phyloP scores from a whole-genome alignment of 2,113 vertebrate species.

The Chaetodon auriga region DNA sequence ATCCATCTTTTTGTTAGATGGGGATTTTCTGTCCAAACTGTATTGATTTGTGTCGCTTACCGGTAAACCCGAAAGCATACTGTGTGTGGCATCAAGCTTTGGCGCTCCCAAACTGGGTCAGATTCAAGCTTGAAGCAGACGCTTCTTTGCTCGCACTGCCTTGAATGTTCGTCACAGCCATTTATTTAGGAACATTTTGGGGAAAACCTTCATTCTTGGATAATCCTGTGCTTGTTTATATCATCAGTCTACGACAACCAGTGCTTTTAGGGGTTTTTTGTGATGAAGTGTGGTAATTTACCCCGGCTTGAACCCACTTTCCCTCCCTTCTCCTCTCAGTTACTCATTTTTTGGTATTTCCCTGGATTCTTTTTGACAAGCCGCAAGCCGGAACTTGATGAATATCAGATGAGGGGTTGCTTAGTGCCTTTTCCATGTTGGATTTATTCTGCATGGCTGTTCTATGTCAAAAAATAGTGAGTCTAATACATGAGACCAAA shows the following conservation, averaged over 20 bases:
- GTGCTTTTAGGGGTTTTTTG: slow-evolving; percentile 22
- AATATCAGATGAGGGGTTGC: neutral
- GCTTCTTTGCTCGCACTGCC: neutral
- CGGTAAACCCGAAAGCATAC: slow-evolving; percentile 30
- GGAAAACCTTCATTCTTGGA: slow-evolving; percentile 3
- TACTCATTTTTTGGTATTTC: neutral
- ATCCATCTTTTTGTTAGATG: neutral
- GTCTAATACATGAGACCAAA: neutral
- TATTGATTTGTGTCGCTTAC: slow-evolving; percentile 21
- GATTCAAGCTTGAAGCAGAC: slow-evolving; percentile 47
- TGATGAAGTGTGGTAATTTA: slow-evolving; percentile 33
- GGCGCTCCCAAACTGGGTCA: slow-evolving; percentile 52
- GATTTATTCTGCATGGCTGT: neutral
- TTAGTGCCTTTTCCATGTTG: neutral
- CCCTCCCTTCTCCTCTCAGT: neutral
- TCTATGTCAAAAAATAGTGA: neutral
- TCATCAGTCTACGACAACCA: slow-evolving; percentile 17
- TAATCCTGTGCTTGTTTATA: slow-evolving; percentile 22
- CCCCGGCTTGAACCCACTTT: slow-evolving; percentile 8
- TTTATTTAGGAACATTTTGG: neutral
- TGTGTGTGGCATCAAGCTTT: slow-evolving; percentile 4
- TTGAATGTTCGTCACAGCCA: slow-evolving; percentile 12
- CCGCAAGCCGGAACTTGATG: neutral
- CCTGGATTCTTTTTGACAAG: slow-evolving; percentile 22
- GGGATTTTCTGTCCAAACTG: slow-evolving; percentile 11